Evolutionary conservation across 2,888 invertebrate genomes (phyloP).

Genomic region (Epirrhoe tristata): DNA sequence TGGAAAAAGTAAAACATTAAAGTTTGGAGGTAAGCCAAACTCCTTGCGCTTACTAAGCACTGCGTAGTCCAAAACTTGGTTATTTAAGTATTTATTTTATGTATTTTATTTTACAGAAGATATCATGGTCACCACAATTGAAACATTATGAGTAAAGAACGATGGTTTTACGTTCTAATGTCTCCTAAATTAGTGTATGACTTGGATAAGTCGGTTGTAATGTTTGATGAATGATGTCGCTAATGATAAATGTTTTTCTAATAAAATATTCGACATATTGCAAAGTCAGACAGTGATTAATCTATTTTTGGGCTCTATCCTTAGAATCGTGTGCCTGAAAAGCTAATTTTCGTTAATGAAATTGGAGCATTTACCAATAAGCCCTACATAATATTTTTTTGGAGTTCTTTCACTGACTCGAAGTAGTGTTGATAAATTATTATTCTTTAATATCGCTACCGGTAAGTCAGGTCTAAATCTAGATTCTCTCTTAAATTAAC

Average conservation of each 20-base stretch:
- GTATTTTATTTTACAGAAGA: not conserved
- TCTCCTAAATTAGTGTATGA: too few species aligned
- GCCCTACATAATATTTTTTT: too few species aligned
- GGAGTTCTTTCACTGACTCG: too few species aligned
- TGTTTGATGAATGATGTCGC: not conserved
- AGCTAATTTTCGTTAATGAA: not conserved
- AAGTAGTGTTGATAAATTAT: too few species aligned
- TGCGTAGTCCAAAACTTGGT: conserved; percentile 3
- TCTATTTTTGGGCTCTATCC: not conserved
- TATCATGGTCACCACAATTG: not conserved
- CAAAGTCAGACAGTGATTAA: conserved; percentile 21
- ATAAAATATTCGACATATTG: conserved; percentile 15
- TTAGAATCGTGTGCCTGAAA: not conserved
- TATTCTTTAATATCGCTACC: too few species aligned
- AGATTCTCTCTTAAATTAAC: too few species aligned
- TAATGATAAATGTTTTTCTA: conserved; percentile 7
- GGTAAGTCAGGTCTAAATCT: too few species aligned
- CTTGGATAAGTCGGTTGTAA: not conserved
- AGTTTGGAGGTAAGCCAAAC: conserved; percentile 28
- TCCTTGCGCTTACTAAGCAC: conserved; percentile 10
- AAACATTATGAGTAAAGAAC: not conserved
- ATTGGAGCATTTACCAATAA: not conserved
- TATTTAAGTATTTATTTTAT: too few species aligned
- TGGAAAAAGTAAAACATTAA: conserved; percentile 35
- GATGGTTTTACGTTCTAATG: too few species aligned